Evolutionary conservation across 2,797 vertebrate genomes (phyloP).

Genomic region (Sitta carolinensis): DNA sequence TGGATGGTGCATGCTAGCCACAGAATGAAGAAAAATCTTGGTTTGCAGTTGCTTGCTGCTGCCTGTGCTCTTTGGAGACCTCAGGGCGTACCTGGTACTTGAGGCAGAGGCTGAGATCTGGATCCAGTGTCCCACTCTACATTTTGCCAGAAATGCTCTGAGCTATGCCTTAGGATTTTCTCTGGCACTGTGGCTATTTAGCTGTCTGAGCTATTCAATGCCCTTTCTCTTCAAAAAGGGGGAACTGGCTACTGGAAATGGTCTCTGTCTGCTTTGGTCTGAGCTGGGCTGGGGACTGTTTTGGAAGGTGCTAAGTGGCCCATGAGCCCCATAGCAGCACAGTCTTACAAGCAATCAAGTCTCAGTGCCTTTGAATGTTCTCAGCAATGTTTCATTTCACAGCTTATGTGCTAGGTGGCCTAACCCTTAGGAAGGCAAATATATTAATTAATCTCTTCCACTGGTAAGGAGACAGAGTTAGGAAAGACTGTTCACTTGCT

Average conservation of each 20-base stretch:
- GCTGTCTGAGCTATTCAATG: neutral
- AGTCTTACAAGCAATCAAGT: neutral
- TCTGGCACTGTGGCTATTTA: neutral
- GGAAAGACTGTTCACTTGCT: neutral
- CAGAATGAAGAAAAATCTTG: neutral
- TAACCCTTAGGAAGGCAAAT: neutral
- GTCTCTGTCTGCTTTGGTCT: neutral
- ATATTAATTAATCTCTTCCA: neutral
- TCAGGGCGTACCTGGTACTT: neutral
- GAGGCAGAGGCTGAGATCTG: neutral
- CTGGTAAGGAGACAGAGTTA: neutral
- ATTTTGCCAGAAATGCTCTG: neutral
- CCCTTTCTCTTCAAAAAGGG: neutral
- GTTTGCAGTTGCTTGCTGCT: neutral
- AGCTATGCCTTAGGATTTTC: neutral
- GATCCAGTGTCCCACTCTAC: neutral
- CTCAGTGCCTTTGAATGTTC: neutral
- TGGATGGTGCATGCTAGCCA: fast-evolving
- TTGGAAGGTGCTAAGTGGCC: neutral
- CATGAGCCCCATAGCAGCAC: neutral
- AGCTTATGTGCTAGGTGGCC: neutral
- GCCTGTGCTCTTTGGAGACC: neutral
- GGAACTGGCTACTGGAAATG: neutral
- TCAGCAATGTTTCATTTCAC: neutral
- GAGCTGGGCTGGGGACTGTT: neutral